Conservation (phyloP, 2,113 vertebrate genomes). For the Petromus typicus region DNA sequence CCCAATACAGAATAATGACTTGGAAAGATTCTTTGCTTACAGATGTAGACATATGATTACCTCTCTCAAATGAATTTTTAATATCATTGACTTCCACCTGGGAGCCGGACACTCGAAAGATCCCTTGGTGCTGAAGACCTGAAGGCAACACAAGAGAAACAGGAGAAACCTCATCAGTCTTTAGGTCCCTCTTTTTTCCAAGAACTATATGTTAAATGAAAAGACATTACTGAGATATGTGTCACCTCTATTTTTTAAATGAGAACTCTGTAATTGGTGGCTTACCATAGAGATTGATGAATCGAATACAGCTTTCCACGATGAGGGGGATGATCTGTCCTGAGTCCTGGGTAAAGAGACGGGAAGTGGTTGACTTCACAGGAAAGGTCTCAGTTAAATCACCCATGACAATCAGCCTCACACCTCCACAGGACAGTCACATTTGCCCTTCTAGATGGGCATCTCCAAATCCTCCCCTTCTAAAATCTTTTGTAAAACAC, state of each 20-base stretch:
- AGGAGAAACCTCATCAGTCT: background rate
- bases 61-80: slow-evolving; percentile 99
- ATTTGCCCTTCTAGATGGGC: background rate
- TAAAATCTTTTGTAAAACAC: background rate
- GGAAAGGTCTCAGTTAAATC: background rate
- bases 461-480: background rate
- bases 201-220: background rate
- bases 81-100: slow-evolving; percentile 99
- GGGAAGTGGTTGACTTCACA: background rate
- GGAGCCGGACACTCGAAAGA: slow-evolving; percentile 98
- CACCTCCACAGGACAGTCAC: background rate
- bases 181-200: background rate
- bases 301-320: slow-evolving; percentile 98
- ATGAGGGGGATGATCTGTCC: slow-evolving; percentile 97
- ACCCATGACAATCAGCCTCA: background rate
- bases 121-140: slow-evolving; percentile 99
- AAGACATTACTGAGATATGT: background rate
- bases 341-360: slow-evolving; percentile 91
- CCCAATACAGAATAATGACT: slow-evolving; percentile 47
- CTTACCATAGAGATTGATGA: slow-evolving; percentile 99
- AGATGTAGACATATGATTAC: slow-evolving; percentile 86
- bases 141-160: slow-evolving; percentile 60
- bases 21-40: slow-evolving; percentile 49
- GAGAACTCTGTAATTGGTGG: background rate
- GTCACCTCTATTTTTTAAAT: background rate